Percentiles rank a stretch among this genome's conserved stretches.
These are phyloP conservation scores for Lophius americanus DNA, from an alignment of 2,797 vertebrate genomes.

Conservation along the genomic window DNA sequence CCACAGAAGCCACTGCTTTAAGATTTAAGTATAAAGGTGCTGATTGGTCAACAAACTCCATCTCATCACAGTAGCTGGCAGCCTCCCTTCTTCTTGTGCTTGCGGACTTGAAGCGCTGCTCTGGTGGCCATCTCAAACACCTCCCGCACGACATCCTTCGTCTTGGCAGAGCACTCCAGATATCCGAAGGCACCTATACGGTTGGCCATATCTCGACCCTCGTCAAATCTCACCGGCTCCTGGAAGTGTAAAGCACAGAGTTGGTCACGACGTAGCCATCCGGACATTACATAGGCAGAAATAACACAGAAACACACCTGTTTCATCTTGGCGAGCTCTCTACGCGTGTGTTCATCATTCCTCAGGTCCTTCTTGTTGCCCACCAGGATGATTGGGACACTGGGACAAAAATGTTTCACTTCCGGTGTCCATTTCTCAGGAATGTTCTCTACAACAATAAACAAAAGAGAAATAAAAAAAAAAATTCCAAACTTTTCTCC, in stretches of 20 bases:
- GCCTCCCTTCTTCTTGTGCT: conserved; percentile 89
- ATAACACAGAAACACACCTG: conserved; percentile 77
- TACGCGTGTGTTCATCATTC: conserved; percentile 96
- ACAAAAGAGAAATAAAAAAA: conserved; percentile 33
- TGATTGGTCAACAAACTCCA: conserved; percentile 26
- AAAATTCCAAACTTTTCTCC: conserved; percentile 6
- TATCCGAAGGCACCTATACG: conserved; percentile 96
- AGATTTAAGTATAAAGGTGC: conserved; percentile 46
- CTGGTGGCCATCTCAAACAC: conserved; percentile 98
- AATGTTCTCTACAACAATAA: conserved; percentile 91
- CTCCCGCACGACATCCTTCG: conserved; percentile 95
- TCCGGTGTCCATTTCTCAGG: conserved; percentile 99
- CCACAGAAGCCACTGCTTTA: conserved; percentile 72
- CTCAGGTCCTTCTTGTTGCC: conserved; percentile 99
- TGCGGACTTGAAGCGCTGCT: conserved; percentile 94
- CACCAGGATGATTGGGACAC: conserved; percentile 97
- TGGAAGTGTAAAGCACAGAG: conserved; percentile 53
- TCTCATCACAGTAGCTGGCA: conserved; percentile 89
- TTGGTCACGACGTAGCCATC: too few species aligned
- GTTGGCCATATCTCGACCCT: conserved; percentile 97
- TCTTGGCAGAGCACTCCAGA: conserved; percentile 97
- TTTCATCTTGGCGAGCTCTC: conserved; percentile 98
- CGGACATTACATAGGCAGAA: not conserved
- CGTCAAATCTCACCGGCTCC: conserved; percentile 95
- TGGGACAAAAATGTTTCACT: conserved; percentile 99